Evolutionary conservation across 2,797 vertebrate genomes (phyloP), one percentile per base, ranked within the genome.

Genomic region (Schizothorax lantsangensis): DNA sequence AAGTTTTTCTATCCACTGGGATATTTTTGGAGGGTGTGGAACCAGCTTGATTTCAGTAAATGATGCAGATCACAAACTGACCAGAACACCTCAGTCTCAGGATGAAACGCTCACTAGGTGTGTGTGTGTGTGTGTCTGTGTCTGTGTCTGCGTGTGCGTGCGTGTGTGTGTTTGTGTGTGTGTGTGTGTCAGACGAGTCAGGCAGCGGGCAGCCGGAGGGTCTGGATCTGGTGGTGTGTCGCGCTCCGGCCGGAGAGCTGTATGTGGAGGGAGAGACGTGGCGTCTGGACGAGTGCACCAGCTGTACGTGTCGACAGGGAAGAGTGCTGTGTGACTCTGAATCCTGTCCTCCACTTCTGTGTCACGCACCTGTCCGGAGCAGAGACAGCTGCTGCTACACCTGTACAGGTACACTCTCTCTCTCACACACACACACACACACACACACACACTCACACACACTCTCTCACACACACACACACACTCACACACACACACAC

Each of bases 231-330:
- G 94, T 95, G 90, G 95, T 96, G 86, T 96, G 96, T 90, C 91
- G 95, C 69, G 95, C 96, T 1, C 95, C 95, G 0, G 95, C 94
- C 0, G 95, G 96, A 5, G 95, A 96, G 5, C 94, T 96, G 71
- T 96, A 96, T 1, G 93, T 96, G 90, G 96, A 96, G 84, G 96
- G 96, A 17, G 96, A 96, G 90, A 96, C 95, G n/a, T 96, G 96
- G 96, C 93, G 95, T 91, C 92, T 96, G 93, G 95, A 96, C 49
- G 94, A 95, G 85, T 96, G 96, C 91, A 96, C 94, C 0, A 93
- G 93, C 59, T 96, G 96, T 92, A 96, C 95, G 88, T 96, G 96
- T 91, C 93, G 95, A 89, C 94, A 93, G 81, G 96, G 96, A 38
- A 92, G 96, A 1, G 95, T 96, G 66, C 94, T 96, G 89, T 96